Base-by-base conservation (phyloP, 2,888 invertebrate genomes). In the Herminia tarsipennalis region DNA sequence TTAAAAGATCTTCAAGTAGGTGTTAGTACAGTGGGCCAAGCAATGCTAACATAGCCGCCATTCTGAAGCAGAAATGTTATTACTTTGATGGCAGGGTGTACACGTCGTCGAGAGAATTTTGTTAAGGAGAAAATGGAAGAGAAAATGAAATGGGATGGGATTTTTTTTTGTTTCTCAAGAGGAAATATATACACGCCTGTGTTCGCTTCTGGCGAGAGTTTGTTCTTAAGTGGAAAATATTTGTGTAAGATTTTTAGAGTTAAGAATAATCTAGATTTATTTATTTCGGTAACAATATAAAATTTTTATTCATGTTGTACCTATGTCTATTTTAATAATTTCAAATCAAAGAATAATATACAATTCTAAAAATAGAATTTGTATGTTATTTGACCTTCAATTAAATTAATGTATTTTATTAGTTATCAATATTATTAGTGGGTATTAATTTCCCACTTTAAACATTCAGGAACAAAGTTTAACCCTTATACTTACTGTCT, bases 61-160 rank as follows among this genome's bases (percentile, higher is more conserved):
- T 43, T 56, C 45, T 43, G 39, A 38, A 45, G 42, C 27, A 21
- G 17, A 56, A 56, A 61, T 61, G 32, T 61, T 56, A 61, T 61
- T 61, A 61, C 57, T 65, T 41, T 43, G 32, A 45, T 21, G 45
- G 49, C 18, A 5, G 45, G 6, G 13, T 21, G 13, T 37, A 14
- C 29, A 13, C 24, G 20, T 20, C 24, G 32, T 18, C 38, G 36
- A 39, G 37, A 41, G 44, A 51, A 64, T 53, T 43, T 51, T 42
- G 43, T 50, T 47, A 43, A 18, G 12, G 14, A 29, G 40, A 36
- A 48, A 47, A 43, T 56, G 28, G 25, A 53, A 14, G 28, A 14
- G n/a, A 51, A 33, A 25, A 47, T 8, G 32, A 46, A 50, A 47
- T 27, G 17, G 12, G 16, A 14, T 13, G n/a, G 2, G 12, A 24